phyloP scores from a whole-genome alignment of 2,888 invertebrate genomes.

The Aspidiotus rigidus region DNA sequence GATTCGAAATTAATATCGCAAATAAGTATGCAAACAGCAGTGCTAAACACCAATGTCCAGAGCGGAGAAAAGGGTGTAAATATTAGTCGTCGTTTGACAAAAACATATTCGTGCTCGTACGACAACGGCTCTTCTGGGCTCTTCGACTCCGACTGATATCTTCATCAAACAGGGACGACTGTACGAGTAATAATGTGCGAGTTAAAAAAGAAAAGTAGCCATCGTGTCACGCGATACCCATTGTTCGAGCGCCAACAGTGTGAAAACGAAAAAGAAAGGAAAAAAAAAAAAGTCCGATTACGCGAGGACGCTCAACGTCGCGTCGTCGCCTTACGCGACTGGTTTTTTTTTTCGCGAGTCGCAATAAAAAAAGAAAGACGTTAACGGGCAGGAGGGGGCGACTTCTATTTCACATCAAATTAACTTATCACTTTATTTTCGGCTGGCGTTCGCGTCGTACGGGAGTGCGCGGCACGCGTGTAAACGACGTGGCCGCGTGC shows the following conservation, averaged over 20 bases:
- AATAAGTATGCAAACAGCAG: constrained; percentile 25
- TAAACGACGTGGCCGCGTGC: constrained; percentile 24
- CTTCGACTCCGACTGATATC: constrained; percentile 8
- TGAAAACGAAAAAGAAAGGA: constrained; percentile 25
- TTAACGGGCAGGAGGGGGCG: background rate
- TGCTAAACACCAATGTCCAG: constrained; percentile 18
- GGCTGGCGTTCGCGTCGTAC: constrained; percentile 23
- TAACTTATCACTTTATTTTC: constrained; percentile 32
- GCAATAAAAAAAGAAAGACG: background rate
- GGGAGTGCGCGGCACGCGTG: constrained; percentile 20
- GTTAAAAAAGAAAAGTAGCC: constrained; percentile 10
- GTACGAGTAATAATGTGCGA: background rate
- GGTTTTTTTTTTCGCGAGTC: constrained; percentile 6
- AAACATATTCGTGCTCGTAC: constrained; percentile 13
- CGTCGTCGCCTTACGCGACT: constrained; percentile 8
- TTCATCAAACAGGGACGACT: constrained; percentile 22
- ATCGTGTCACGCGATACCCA: constrained; percentile 27
- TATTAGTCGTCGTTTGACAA: constrained; percentile 11
- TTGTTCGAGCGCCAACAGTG: constrained; percentile 27
- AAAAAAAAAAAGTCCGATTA: constrained; percentile 30
- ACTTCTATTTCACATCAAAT: constrained; percentile 32
- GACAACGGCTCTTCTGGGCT: background rate
- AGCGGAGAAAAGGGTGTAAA: constrained; percentile 1
- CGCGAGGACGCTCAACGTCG: background rate
- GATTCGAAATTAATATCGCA: constrained; percentile 31